These are phyloP conservation scores for Sarotherodon lohbergeri DNA, from an alignment of 2,113 vertebrate genomes.

Conservation along the genomic window DNA sequence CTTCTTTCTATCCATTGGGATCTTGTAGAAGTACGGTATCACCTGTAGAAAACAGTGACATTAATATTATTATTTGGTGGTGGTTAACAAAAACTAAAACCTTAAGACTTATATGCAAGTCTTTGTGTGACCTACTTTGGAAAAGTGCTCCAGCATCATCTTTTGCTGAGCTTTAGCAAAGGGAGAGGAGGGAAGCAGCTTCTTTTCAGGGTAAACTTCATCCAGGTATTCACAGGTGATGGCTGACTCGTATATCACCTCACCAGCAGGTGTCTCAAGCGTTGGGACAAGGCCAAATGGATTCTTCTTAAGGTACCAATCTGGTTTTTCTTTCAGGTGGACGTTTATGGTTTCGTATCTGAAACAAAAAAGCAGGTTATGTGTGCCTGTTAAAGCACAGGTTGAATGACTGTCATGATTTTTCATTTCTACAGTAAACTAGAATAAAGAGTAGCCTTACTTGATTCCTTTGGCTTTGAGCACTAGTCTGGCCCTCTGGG, in stretches of 20 bases:
- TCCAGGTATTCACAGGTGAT: constrained; percentile 80
- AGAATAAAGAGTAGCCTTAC: constrained; percentile 23
- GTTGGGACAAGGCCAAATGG: constrained; percentile 80
- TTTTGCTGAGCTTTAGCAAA: constrained; percentile 84
- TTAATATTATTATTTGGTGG: neutral
- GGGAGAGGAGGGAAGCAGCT: constrained; percentile 78
- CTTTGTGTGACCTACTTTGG: constrained; percentile 74
- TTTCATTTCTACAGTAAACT: neutral
- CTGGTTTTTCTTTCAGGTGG: constrained; percentile 85
- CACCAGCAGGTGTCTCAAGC: constrained; percentile 81
- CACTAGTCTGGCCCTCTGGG: too few relatives aligned
- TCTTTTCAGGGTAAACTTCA: constrained; percentile 66
- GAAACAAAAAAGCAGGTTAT: neutral
- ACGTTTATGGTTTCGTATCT: constrained; percentile 88
- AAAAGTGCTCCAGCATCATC: constrained; percentile 84
- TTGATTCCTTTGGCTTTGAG: too few relatives aligned
- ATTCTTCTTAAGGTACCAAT: constrained; percentile 85
- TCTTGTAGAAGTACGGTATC: constrained; percentile 55
- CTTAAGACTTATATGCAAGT: neutral
- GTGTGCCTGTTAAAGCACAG: neutral
- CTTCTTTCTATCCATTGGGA: constrained; percentile 37
- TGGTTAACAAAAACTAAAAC: neutral
- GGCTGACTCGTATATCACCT: constrained; percentile 83
- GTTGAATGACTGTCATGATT: neutral
- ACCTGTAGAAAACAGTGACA: constrained; percentile 62